These are phyloP conservation scores for Galeruca laticollis DNA, from an alignment of 2,888 invertebrate genomes.

Conservation along the genomic window DNA sequence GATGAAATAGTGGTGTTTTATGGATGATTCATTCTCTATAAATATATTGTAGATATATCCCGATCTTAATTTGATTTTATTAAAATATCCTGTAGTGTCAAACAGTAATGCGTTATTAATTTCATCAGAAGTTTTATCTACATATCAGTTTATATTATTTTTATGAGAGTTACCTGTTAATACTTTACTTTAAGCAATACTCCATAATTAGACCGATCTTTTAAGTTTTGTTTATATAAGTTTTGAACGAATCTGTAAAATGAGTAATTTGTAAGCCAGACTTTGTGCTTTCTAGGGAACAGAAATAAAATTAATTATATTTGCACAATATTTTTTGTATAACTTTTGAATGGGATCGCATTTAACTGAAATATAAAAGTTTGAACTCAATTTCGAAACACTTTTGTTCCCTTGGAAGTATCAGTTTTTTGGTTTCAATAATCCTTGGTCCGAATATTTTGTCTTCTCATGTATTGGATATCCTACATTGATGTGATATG, in stretches of 20 bases:
- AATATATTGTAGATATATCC: background rate
- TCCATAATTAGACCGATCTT: conserved; percentile 18
- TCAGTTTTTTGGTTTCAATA: background rate
- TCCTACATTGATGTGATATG: too few relatives aligned
- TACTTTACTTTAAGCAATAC: conserved; percentile 29
- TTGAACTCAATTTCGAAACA: background rate
- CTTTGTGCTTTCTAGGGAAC: background rate
- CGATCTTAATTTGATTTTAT: background rate
- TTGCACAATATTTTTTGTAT: background rate
- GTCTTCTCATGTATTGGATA: background rate
- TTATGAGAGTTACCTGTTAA: conserved; percentile 30
- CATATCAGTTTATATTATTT: conserved; percentile 35
- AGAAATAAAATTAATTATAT: background rate
- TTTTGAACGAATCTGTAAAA: background rate
- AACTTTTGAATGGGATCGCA: background rate
- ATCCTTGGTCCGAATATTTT: background rate
- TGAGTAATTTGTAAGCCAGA: background rate
- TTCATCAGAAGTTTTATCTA: conserved; percentile 23
- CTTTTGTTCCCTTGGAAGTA: background rate
- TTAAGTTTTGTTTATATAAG: background rate
- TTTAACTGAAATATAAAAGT: background rate
- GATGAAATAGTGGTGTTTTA: background rate
- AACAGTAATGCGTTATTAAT: conserved; percentile 9
- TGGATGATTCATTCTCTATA: background rate
- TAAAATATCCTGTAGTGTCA: conserved; percentile 24